These are phyloP conservation scores for Ardeotis arabs DNA, from an alignment of 2,113 vertebrate species.

Conservation along the genomic window DNA sequence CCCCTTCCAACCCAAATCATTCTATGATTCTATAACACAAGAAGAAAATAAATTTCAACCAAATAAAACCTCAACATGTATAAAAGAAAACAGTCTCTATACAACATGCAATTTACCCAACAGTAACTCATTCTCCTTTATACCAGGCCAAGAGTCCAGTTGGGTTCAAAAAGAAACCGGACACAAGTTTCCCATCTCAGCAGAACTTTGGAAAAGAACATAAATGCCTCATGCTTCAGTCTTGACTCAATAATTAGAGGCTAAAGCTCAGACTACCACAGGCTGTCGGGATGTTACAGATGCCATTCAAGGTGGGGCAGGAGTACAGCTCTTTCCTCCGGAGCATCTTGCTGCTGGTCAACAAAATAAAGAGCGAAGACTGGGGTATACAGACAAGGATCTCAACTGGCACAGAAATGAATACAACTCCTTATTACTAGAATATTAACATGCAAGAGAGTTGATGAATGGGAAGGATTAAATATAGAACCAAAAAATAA, in stretches of 20 bases:
- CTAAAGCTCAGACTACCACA: neutral
- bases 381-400: neutral
- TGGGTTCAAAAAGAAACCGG: neutral
- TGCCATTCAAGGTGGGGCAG: neutral
- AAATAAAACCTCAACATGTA: neutral
- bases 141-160: neutral
- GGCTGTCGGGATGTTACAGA: neutral
- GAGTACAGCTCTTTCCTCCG: neutral
- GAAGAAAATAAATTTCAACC: neutral
- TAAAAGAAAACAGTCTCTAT: neutral
- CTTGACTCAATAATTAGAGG: neutral
- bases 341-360: neutral
- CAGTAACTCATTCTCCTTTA: neutral
- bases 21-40: neutral
- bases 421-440: neutral
- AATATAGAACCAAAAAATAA: slow-evolving; percentile 59
- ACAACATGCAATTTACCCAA: neutral
- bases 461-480: slow-evolving; percentile 57
- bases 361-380: slow-evolving; percentile 7
- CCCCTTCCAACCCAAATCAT: too few relatives aligned
- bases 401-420: neutral
- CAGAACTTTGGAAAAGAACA: neutral
- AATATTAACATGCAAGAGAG: neutral
- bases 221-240: neutral
- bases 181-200: neutral